A percentile compares a stretch with the other conserved stretches of the same genome.
Evolutionary conservation across 1,140 invertebrate genomes (phyloP).

Genomic region (Neodiprion fabricii): DNA sequence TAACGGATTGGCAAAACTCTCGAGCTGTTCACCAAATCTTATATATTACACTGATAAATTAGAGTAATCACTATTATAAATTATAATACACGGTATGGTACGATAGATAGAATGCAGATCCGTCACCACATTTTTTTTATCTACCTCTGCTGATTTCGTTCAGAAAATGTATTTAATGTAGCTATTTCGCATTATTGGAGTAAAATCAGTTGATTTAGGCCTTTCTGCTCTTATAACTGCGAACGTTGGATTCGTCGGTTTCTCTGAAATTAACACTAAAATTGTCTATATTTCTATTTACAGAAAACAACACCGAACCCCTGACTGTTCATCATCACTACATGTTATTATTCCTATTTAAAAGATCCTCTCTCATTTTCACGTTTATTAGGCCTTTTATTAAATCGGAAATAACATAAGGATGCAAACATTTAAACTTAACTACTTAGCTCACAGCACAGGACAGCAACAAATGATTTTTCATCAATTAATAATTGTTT

Average conservation of each 20-base stretch:
- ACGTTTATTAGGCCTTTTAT: not conserved
- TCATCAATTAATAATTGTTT: not conserved
- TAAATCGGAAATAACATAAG: not conserved
- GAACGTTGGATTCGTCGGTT: not conserved
- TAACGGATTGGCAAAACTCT: not conserved
- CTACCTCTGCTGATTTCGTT: not conserved
- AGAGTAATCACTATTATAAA: not conserved
- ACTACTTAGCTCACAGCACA: not conserved
- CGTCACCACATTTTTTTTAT: not conserved
- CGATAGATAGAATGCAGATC: conserved; percentile 5
- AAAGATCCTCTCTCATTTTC: not conserved
- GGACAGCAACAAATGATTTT: not conserved
- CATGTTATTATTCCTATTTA: not conserved
- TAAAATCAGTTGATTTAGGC: not conserved
- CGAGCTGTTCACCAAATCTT: not conserved
- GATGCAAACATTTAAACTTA: not conserved
- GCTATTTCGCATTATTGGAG: not conserved
- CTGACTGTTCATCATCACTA: not conserved
- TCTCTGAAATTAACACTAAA: not conserved
- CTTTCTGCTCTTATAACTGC: not conserved
- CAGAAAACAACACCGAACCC: not conserved
- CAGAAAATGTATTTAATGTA: not conserved
- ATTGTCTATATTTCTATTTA: not conserved
- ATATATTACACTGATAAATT: not conserved
- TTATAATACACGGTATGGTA: not conserved